Evolutionary conservation across 2,888 invertebrate genomes (phyloP), one percentile per base, ranked within the genome.

Genomic region (Allolobophora icterica): DNA sequence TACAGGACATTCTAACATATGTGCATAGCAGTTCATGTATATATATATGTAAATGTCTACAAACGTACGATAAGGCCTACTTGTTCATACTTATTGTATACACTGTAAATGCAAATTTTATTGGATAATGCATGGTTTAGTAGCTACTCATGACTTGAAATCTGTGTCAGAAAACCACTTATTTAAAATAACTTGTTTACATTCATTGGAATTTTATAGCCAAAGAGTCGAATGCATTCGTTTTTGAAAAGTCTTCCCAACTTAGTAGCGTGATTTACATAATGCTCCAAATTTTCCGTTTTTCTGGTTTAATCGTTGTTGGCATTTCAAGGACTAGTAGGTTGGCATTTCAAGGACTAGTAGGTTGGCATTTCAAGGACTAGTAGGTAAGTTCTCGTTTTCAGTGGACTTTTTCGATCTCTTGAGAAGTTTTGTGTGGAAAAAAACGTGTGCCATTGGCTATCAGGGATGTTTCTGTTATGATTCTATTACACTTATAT

Each of bases 401-500:
- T 71, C n/a, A 11, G 8, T 52, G 71, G 30, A 71, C 11, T n/a
- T n/a, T 71, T 30, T 71, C 71, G 71, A 71, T 71, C 71, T 71
- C 71, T 71, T 71, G 71, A 71, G 71, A 71, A 71, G 71, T n/a
- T 71, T 30, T n/a, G n/a, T 71, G 71, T 52, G 52, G 8, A 42
- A 52, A 24, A 52, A 45, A 52, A 52, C 15, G 24, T 52, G 24
- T n/a, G n/a, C 71, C 71, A 71, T 71, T n/a, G 71, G 71, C n/a
- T n/a, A 71, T 71, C n/a, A 71, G 71, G 71, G 71, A 71, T 71
- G 71, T 71, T 71, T 71, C 71, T 71, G 71, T 71, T 71, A 13
- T 71, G 71, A 71, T 11, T 71, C 24, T 21, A 71, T 71, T 8
- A 71, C n/a, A 71, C 71, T 71, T 71, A 71, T 0, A 71, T 71